These are phyloP conservation scores for Pseudonaja textilis DNA, from an alignment of 2,113 vertebrate genomes.

Conservation along the genomic window DNA sequence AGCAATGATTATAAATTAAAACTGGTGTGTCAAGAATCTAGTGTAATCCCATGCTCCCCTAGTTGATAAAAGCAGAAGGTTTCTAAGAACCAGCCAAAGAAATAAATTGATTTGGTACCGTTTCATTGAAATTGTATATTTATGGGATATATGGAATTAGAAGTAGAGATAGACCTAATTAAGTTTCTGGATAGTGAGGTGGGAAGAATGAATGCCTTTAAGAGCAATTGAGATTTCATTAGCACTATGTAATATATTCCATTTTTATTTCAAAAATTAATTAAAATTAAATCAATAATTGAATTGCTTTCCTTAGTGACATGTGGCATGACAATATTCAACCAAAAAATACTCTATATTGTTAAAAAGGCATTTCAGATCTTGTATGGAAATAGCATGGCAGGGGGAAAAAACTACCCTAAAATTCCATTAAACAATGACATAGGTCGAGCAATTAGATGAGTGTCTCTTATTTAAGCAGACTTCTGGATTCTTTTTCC, in stretches of 20 bases:
- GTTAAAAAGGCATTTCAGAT: not conserved
- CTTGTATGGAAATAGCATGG: not conserved
- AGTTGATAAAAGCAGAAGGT: not conserved
- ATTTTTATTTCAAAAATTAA: not conserved
- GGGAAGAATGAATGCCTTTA: not conserved
- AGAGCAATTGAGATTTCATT: not conserved
- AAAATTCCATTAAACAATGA: not conserved
- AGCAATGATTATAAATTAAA: not conserved
- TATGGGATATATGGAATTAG: not conserved
- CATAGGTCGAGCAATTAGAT: not conserved
- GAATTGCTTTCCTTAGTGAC: not conserved
- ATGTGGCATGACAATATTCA: not conserved
- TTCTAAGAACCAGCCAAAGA: not conserved
- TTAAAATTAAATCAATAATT: not conserved
- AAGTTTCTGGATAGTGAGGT: not conserved
- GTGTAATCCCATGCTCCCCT: too few relatives aligned
- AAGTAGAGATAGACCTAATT: not conserved
- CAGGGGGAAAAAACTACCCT: not conserved
- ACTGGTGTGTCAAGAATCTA: not conserved
- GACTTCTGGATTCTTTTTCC: not conserved
- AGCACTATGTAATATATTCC: not conserved
- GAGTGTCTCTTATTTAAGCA: not conserved
- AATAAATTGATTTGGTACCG: not conserved
- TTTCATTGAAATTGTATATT: not conserved
- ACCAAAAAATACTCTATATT: not conserved